Conservation (phyloP, 2,113 vertebrate species). For the Phrynocephalus versicolor region DNA sequence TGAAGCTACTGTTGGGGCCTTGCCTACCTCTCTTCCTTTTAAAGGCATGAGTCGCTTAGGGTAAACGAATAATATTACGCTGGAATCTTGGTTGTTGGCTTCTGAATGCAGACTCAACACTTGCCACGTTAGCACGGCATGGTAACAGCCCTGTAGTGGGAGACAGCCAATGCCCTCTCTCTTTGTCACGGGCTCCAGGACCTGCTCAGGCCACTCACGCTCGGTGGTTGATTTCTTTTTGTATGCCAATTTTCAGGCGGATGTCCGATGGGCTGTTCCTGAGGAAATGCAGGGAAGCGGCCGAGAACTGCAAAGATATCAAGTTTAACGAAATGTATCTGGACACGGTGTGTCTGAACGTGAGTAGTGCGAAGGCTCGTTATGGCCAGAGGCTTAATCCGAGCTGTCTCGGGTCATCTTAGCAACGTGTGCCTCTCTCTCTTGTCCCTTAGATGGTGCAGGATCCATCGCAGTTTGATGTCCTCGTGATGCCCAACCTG, state of each 20-base stretch:
- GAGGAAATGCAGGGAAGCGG: constrained; percentile 92
- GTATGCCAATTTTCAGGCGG: constrained; percentile 79
- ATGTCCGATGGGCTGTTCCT: constrained; percentile 98
- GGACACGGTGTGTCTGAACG: constrained; percentile 96
- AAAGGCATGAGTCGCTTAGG: background rate
- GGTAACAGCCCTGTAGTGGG: too few species aligned
- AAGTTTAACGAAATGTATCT: constrained; percentile 98
- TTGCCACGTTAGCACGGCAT: background rate
- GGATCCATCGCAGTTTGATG: constrained; percentile 93
- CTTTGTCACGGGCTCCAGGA: background rate
- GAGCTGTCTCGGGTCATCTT: background rate
- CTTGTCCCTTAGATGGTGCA: constrained; percentile 89
- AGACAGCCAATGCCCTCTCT: background rate
- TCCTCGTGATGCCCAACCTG: constrained; percentile 96
- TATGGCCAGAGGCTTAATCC: background rate
- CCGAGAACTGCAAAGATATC: constrained; percentile 94
- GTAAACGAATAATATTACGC: background rate
- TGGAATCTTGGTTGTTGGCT: background rate
- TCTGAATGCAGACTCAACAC: background rate
- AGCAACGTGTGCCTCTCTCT: constrained; percentile 9
- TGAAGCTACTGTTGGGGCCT: too few species aligned
- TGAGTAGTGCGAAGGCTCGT: constrained; percentile 67
- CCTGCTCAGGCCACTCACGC: background rate
- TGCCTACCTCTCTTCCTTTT: background rate
- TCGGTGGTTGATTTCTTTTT: background rate